Conservation (phyloP, 2,888 invertebrate species). For the Brenthis daphne region DNA sequence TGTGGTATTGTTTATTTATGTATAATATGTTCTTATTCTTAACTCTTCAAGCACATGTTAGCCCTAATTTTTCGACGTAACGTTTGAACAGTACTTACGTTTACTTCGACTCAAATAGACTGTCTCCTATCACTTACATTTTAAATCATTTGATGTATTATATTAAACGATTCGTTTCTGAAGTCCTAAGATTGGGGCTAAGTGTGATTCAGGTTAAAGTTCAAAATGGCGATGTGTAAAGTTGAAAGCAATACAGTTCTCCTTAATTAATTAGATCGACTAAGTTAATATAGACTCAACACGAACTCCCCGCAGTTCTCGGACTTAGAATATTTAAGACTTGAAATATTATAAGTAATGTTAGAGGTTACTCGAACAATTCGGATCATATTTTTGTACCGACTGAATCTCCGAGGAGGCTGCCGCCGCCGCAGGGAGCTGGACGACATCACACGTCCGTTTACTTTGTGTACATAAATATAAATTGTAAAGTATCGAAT, state of each 20-base stretch:
- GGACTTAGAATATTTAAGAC: conserved; percentile 19
- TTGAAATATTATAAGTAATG: conserved; percentile 14
- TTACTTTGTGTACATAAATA: conserved; percentile 18
- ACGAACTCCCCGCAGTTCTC: conserved; percentile 10
- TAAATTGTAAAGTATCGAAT: conserved; percentile 22
- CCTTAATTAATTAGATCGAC: neutral
- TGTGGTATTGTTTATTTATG: conserved; percentile 7
- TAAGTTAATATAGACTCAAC: conserved; percentile 10
- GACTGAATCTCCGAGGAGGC: conserved; percentile 14
- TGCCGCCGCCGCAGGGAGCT: neutral
- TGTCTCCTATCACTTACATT: too few species aligned
- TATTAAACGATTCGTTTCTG: neutral
- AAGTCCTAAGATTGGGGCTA: neutral
- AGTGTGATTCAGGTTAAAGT: conserved; percentile 3
- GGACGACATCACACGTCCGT: conserved; percentile 5
- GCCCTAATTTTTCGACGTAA: too few species aligned
- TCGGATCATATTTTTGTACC: conserved; percentile 21
- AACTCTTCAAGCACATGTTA: neutral
- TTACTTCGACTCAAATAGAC: too few species aligned
- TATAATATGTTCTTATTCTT: conserved; percentile 1
- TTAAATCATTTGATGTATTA: too few species aligned
- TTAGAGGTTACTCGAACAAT: conserved; percentile 15
- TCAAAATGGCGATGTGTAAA: neutral
- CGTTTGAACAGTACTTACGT: too few species aligned
- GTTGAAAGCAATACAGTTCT: neutral